These are phyloP conservation scores for Lagodon rhomboides DNA, from an alignment of 2,797 vertebrate species.

Conservation along the genomic window DNA sequence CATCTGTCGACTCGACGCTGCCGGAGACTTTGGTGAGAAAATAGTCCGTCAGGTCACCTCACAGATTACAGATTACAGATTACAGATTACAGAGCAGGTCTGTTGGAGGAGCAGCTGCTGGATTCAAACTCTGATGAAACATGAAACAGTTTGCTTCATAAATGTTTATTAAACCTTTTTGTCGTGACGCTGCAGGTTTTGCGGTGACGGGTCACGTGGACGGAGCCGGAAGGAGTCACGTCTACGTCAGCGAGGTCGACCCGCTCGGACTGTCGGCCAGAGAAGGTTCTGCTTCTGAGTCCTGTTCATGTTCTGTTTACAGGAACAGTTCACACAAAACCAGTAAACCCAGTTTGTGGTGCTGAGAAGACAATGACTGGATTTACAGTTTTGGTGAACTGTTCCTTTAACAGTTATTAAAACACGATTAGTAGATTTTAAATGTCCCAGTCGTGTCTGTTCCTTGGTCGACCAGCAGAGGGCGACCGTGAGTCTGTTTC, in stretches of 20 bases:
- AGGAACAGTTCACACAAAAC: too few species aligned
- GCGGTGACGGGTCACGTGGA: constrained; percentile 91
- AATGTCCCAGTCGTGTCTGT: not conserved
- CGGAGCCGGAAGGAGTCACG: constrained; percentile 83
- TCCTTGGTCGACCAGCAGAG: not conserved
- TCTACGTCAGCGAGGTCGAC: constrained; percentile 91
- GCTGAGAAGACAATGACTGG: too few species aligned
- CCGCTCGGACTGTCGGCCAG: constrained; percentile 86
- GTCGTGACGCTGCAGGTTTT: constrained; percentile 82
- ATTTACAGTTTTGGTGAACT: too few species aligned
- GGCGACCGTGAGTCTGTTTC: not conserved
- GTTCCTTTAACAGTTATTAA: not conserved
- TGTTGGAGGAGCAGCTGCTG: not conserved
- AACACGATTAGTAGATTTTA: too few species aligned
- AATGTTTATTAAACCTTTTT: not conserved
- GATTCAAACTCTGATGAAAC: not conserved
- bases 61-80: not conserved
- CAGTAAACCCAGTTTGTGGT: too few species aligned
- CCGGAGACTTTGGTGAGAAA: constrained; percentile 78
- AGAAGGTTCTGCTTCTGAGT: constrained; percentile 82
- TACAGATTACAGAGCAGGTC: too few species aligned
- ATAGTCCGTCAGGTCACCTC: too few species aligned
- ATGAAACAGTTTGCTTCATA: too few species aligned
- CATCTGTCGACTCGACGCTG: constrained; percentile 58
- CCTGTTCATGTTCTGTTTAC: not conserved